Evolutionary conservation across 2,797 vertebrate genomes (phyloP).

Genomic region (Garrulus glandarius): DNA sequence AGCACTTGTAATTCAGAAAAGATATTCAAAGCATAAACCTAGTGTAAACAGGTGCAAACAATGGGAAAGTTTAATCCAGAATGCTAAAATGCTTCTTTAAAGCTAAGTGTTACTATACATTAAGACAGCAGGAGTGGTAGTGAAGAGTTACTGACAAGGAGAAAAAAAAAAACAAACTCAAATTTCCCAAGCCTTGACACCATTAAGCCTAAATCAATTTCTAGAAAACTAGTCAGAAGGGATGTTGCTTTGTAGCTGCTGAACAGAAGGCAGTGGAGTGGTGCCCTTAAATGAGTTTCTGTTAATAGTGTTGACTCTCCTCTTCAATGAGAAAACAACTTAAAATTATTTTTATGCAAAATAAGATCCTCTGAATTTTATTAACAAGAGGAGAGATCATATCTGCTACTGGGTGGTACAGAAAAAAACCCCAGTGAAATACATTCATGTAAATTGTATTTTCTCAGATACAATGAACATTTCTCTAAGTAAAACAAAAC

Average conservation of each 20-base stretch:
- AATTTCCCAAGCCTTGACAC: background rate
- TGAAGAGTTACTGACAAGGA: background rate
- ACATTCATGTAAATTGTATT: background rate
- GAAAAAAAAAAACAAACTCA: rapidly evolving
- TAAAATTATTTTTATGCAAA: background rate
- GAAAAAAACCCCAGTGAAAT: background rate
- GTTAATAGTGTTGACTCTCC: background rate
- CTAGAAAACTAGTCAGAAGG: background rate
- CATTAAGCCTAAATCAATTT: background rate
- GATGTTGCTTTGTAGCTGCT: background rate
- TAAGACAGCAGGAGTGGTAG: background rate
- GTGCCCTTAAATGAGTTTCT: background rate
- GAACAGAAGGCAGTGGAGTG: background rate
- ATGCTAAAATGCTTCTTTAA: background rate
- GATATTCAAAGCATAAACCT: background rate
- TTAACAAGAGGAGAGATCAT: background rate
- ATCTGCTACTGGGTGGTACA: background rate
- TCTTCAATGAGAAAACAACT: background rate
- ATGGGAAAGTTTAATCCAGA: background rate
- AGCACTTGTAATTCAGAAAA: background rate
- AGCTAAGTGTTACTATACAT: background rate
- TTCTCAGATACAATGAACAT: background rate
- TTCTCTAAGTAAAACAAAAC: background rate
- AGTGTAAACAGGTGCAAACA: background rate
- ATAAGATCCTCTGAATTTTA: background rate